Evolutionary conservation across 2,888 invertebrate species (phyloP), one percentile per base, ranked within the genome.

Genomic region (Lottia scabra): DNA sequence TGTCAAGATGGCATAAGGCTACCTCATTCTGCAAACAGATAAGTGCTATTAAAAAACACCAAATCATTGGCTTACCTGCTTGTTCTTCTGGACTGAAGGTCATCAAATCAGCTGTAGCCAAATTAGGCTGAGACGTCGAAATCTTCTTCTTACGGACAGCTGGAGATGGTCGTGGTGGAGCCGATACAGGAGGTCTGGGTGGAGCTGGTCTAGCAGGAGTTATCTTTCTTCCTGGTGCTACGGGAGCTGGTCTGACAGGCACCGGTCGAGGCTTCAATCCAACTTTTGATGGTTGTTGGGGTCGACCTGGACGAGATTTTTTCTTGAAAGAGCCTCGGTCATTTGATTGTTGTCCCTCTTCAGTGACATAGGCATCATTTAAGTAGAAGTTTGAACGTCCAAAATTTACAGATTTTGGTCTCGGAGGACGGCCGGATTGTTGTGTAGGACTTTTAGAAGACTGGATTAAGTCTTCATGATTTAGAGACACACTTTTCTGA

Each of bases 191-290:
- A 26, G 80, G 81, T 43, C 78, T 67, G 19, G 72, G 76, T 1
- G 88, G 87, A 1, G 85, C 85, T 10, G 85, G 83, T 70, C 85
- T 73, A 56, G 75, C 76, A 3, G 85, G 86, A 13, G 78, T 68
- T 56, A 64, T 67, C 30, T 38, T 30, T 15, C 56, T 23, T 15
- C 16, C 44, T 65, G 12, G 23, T 16, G 44, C n/a, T 16, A 38
- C 19, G 10, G 62, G 65, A 26, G 71, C 69, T 6, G 43, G 19
- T 27, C 72, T 66, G 23, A 70, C 10, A 23, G 73, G 56, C 12
- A 48, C 62, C 43, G 75, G 44, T 19, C 65, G 63, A 23, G 66
- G 43, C 38, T 27, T 19, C 23, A 63, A n/a, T 30, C 63, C 71
- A 12, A 30, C 44, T 38, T 63, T 68, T 2, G 27, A 23, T 12